Percentiles rank a stretch among this genome's conserved stretches.
Conservation (phyloP, 2,797 vertebrate species). For the Balearica regulorum region DNA sequence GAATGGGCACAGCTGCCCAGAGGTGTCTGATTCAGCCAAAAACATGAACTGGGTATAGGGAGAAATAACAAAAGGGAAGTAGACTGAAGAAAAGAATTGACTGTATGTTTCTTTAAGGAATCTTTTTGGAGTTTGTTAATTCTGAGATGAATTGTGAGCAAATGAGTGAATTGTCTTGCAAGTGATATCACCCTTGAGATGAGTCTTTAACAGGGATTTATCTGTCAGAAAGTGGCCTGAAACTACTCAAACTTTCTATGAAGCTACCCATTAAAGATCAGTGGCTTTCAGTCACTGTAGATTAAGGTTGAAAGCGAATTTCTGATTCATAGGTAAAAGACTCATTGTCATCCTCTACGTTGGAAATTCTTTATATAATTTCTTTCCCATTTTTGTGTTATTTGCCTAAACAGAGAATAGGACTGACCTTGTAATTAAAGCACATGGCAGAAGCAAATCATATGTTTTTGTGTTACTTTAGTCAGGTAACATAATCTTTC, state of each 20-base stretch:
- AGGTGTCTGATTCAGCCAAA: constrained; percentile 19
- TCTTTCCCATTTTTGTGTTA: background rate
- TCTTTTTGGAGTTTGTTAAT: background rate
- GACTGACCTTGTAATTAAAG: background rate
- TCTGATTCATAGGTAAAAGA: constrained; percentile 14
- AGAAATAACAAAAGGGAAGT: constrained; percentile 24
- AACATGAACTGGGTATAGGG: background rate
- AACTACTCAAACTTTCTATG: background rate
- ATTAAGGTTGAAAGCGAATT: background rate
- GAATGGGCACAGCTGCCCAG: background rate
- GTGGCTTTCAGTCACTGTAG: background rate
- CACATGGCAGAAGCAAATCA: background rate
- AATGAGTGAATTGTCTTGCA: background rate
- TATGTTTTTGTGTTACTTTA: background rate
- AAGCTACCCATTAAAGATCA: background rate
- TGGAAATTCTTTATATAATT: background rate
- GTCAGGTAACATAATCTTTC: background rate
- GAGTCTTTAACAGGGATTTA: background rate
- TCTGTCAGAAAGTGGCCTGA: background rate
- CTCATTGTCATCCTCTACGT: background rate
- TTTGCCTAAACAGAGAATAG: background rate
- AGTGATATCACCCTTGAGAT: constrained; percentile 2
- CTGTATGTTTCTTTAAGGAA: background rate
- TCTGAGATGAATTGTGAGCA: constrained; percentile 3
- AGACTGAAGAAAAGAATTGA: background rate